phyloP scores from a whole-genome alignment of 2,888 invertebrate species.

The Orchestes rusci region DNA sequence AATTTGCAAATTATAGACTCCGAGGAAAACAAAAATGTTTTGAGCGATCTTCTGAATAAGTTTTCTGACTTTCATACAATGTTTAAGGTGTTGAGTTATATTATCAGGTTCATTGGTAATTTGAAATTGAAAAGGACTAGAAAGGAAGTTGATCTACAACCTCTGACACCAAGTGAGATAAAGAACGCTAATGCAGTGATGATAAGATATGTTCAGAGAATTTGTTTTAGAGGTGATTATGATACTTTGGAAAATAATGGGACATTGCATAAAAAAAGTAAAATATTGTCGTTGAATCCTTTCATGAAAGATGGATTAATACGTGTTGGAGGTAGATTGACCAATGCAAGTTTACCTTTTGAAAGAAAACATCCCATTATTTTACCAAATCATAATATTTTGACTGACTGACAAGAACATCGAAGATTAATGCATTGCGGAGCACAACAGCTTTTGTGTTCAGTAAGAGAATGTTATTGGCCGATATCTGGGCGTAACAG shows the following conservation, averaged over 20 bases:
- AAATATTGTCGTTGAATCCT: too few relatives aligned
- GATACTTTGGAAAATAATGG: neutral
- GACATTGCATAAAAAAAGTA: too few relatives aligned
- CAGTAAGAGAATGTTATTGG: too few relatives aligned
- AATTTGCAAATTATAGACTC: neutral
- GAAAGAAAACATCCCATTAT: too few relatives aligned
- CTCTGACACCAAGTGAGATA: neutral
- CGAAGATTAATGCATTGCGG: too few relatives aligned
- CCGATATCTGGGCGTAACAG: too few relatives aligned
- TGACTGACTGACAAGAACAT: too few relatives aligned
- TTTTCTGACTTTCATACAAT: neutral
- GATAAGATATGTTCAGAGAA: neutral
- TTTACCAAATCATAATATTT: too few relatives aligned
- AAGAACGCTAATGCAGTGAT: neutral
- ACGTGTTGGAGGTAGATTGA: too few relatives aligned
- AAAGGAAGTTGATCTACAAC: neutral
- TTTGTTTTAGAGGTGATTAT: neutral
- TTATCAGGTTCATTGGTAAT: neutral
- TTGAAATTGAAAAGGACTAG: neutral
- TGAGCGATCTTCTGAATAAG: neutral
- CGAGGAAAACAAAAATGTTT: neutral
- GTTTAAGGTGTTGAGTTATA: neutral
- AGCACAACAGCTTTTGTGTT: too few relatives aligned
- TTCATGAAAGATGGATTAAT: too few relatives aligned
- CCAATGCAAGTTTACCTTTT: too few relatives aligned